Evolutionary conservation across 2,888 invertebrate species (phyloP).

Genomic region (Hermodice carunculata): DNA sequence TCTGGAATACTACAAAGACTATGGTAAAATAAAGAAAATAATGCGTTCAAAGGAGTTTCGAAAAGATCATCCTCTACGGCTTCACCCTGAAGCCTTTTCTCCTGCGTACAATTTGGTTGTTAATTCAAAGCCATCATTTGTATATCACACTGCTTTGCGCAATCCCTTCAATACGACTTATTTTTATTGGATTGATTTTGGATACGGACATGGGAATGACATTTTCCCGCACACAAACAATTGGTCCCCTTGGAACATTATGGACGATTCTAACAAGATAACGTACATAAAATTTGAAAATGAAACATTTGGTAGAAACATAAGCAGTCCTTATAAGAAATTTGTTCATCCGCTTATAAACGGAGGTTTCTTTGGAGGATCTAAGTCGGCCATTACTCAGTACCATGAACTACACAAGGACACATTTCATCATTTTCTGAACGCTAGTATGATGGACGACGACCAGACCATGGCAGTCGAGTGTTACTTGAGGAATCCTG

Average conservation of each 20-base stretch:
- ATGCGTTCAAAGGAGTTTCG: slow-evolving; percentile 36
- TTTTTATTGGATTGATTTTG: slow-evolving; percentile 67
- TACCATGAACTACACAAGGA: slow-evolving; percentile 54
- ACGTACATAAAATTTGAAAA: slow-evolving; percentile 39
- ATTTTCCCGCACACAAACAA: slow-evolving; percentile 34
- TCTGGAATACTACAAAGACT: slow-evolving; percentile 22
- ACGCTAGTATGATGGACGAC: slow-evolving; percentile 62
- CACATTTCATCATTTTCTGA: slow-evolving; percentile 57
- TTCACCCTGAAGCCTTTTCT: slow-evolving; percentile 66
- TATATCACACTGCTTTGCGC: slow-evolving; percentile 54
- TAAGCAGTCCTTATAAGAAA: slow-evolving; percentile 52
- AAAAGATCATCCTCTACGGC: slow-evolving; percentile 37
- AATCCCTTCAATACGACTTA: slow-evolving; percentile 59
- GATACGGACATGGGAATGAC: slow-evolving; percentile 61
- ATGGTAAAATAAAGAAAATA: slow-evolving; percentile 16
- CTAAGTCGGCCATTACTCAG: slow-evolving; percentile 47
- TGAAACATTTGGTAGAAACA: slow-evolving; percentile 5
- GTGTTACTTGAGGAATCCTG: slow-evolving; percentile 53
- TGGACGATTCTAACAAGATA: slow-evolving; percentile 27
- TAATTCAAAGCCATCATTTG: slow-evolving; percentile 64
- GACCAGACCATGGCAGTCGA: slow-evolving; percentile 65
- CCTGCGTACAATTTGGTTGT: slow-evolving; percentile 67
- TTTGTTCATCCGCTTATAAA: slow-evolving; percentile 56
- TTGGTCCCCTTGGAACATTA: slow-evolving; percentile 40
- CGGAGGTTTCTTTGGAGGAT: slow-evolving; percentile 65